Base-by-base conservation (phyloP, 1,140 invertebrate species). In the Brachionus plicatilis region DNA sequence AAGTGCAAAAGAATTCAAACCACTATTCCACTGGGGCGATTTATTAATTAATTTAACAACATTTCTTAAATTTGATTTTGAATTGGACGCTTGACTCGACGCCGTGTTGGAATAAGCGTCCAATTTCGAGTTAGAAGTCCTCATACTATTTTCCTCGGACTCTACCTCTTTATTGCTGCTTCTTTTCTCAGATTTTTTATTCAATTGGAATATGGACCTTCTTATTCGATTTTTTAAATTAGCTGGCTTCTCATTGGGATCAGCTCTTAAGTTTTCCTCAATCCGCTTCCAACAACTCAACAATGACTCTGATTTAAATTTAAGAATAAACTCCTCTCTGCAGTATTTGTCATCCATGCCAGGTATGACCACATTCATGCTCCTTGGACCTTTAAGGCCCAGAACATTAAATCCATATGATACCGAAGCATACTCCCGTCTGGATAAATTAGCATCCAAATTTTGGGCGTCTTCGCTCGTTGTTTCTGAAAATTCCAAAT, bases 31-130 rank as follows among this genome's bases (percentile, higher is more conserved):
- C 65, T 82, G 33, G 7, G 79, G 79, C 6, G 79, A 82, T 68
- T 82, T 82, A n/a, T 82, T 82, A 14, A 82, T 37, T 65, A 82
- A 47, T 68, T 82, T 82, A 20, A 82, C 33, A 20, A 82, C 79
- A 65, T 82, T 82, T 43, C 72, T 76, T 20, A 76, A 17, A 8
- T 76, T 76, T 53, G 24, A 2, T 14, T 27, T 76, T n/a, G 47
- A 27, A 76, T 76, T 76, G 9, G 45, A 47, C 17, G 43, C 20
- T 50, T 24, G n/a, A 50, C 43, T 76, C 24, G 72, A 76, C 6
- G 41, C 20, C 12, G 43, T 24, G 37, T 41, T 68, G 9, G 79
- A 82, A 65, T 82, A 41, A 20, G 41, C 29, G 12, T 72, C 68
- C 12, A 43, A 72, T 41, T 72, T 72, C 3, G 66, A 68, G 33